Conservation (phyloP, 2,888 invertebrate species). For the Drosophila emarginata region DNA sequence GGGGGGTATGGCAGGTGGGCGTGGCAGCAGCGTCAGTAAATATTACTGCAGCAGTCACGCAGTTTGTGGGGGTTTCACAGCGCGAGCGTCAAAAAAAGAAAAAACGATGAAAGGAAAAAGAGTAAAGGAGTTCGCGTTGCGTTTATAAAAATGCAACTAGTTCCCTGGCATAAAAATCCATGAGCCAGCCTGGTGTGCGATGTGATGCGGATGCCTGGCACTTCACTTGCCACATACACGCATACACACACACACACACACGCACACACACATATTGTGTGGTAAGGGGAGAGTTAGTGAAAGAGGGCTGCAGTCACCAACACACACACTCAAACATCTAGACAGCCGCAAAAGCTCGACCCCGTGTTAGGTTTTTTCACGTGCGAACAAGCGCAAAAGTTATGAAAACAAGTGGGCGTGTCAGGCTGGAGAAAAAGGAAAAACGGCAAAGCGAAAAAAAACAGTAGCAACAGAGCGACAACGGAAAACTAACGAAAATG, state of each 20-base stretch:
- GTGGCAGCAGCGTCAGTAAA: conserved; percentile 59
- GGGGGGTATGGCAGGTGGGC: conserved; percentile 21
- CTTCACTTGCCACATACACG: conserved; percentile 41
- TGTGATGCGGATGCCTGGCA: conserved; percentile 42
- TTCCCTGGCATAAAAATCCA: conserved; percentile 50
- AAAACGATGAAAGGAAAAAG: conserved; percentile 19
- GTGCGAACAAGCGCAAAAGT: conserved; percentile 49
- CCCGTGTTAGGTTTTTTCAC: conserved; percentile 26
- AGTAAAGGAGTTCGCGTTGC: conserved; percentile 51
- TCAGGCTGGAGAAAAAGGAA: conserved; percentile 23
- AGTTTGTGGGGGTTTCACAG: conserved; percentile 16
- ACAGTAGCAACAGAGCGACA: conserved; percentile 13
- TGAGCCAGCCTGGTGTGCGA: conserved; percentile 39
- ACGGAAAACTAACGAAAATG: conserved; percentile 28
- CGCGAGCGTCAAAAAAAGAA: conserved; percentile 27
- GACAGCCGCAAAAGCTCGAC: conserved; percentile 28
- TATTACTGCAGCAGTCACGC: conserved; percentile 63
- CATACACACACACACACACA: conserved; percentile 25
- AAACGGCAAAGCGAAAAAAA: conserved; percentile 1
- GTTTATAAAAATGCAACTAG: conserved; percentile 74
- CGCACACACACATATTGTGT: conserved; percentile 7
- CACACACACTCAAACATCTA: neutral
- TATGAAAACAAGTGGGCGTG: conserved; percentile 56
- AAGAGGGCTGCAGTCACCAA: neutral
- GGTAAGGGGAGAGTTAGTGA: neutral